phyloP scores from a whole-genome alignment of 2,797 vertebrate genomes.

The Catharus ustulatus region DNA sequence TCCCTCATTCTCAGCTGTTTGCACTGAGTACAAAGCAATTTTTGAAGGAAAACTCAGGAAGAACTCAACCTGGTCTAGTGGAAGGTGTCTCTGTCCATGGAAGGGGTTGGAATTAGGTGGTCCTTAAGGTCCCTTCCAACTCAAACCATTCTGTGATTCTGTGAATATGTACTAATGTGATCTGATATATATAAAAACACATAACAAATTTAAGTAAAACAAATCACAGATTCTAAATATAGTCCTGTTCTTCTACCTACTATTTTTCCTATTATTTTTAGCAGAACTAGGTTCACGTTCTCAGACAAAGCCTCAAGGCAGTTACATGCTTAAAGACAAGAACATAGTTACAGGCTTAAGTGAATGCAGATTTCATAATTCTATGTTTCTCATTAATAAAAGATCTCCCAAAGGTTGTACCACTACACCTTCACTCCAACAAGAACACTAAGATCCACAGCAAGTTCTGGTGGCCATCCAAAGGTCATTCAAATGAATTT shows the following conservation, averaged over 20 bases:
- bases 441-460: background rate
- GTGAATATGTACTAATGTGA: background rate
- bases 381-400: background rate
- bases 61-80: background rate
- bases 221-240: background rate
- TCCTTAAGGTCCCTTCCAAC: background rate
- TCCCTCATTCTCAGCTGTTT: background rate
- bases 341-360: background rate
- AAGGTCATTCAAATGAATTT: background rate
- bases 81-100: background rate
- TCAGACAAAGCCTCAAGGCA: background rate
- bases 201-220: background rate
- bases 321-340: background rate
- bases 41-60: background rate
- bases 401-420: background rate
- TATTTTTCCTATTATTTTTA: background rate
- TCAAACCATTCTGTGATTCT: background rate
- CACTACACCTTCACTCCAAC: background rate
- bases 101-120: accelerated
- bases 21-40: background rate
- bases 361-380: background rate
- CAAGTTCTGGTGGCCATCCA: background rate
- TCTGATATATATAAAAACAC: background rate
- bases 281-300: background rate
- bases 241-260: background rate